Base-by-base conservation (phyloP, 1,140 invertebrate genomes). In the Ctenoplectra terminalis region DNA sequence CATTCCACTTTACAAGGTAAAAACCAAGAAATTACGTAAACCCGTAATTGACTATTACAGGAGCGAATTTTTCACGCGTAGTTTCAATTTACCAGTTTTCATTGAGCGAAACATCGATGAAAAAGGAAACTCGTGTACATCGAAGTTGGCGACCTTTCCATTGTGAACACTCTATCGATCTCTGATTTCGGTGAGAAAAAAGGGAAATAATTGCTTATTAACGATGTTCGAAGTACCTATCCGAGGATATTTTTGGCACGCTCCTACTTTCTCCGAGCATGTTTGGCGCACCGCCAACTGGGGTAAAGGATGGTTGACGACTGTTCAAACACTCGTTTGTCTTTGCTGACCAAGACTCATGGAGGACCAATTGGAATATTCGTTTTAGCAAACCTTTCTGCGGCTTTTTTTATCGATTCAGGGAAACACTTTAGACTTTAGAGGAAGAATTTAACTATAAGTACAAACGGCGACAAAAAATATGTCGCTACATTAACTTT, bases 261-360 rank as follows among this genome's bases (percentile, higher is more conserved):
- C 81, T 75, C 71, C 71, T 78, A 82, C 81, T 82, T 74, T 69
- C 69, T 76, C 29, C 74, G 83, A 66, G 73, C 74, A 81, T 82
- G 74, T 79, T 83, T 83, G 81, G 81, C 81, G 60, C n/a, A 48
- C 43, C 46, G 81, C 84, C 84, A 86, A 86, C 77, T 86, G 82
- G 82, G 85, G 23, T 84, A 84, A 84, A 83, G 82, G 78, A 86
- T 82, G 69, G 77, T 86, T 84, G 82, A 86, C 85, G 74, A 81
- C 84, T 86, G 82, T 82, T 86, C 85, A 86, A 86, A 86, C 85
- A 86, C 72, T 86, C 73, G 85, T 81, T 84, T 84, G 85, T 86
- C 82, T 86, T 81, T 73, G 77, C 78, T 84, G 72, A 77, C 81
- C 80, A 77, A 82, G 83, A 56, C 70, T 66, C 72, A 29, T 82